These are phyloP conservation scores for Cheilosia soror DNA, from an alignment of 2,888 invertebrate species.

Conservation along the genomic window DNA sequence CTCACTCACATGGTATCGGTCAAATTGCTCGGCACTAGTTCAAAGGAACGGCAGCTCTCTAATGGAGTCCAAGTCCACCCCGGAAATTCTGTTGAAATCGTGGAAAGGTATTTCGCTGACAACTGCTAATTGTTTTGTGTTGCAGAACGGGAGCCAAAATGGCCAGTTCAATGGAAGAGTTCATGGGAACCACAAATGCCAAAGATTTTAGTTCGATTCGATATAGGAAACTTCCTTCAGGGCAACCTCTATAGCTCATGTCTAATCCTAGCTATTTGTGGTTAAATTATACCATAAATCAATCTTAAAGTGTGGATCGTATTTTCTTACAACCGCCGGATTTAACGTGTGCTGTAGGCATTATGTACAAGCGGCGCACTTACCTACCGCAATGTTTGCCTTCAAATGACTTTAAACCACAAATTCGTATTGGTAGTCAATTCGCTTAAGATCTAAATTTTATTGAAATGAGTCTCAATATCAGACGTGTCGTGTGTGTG, in stretches of 20 bases:
- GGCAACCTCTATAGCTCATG: neutral
- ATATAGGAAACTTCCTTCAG: neutral
- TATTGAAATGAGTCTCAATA: neutral
- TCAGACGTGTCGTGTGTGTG: neutral
- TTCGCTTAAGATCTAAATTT: slow-evolving; percentile 10
- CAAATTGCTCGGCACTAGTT: slow-evolving; percentile 63
- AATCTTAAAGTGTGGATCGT: slow-evolving; percentile 20
- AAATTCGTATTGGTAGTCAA: slow-evolving; percentile 21
- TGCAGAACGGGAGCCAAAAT: slow-evolving; percentile 13
- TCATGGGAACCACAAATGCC: slow-evolving; percentile 21
- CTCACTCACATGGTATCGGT: slow-evolving; percentile 69
- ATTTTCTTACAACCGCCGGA: slow-evolving; percentile 24
- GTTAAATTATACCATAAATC: slow-evolving; percentile 3
- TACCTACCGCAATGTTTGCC: slow-evolving; percentile 7
- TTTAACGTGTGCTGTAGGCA: neutral
- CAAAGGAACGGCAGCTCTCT: slow-evolving; percentile 53
- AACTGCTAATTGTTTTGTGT: slow-evolving; percentile 61
- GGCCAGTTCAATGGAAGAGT: slow-evolving; percentile 6
- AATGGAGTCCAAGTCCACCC: slow-evolving; percentile 62
- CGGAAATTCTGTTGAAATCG: slow-evolving; percentile 27
- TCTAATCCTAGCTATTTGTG: neutral
- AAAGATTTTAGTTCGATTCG: neutral
- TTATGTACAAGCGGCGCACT: neutral
- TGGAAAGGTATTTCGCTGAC: slow-evolving; percentile 56
- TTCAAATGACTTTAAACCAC: neutral